A percentile compares a stretch with the other conserved stretches of the same genome.
These are phyloP conservation scores for Salarias fasciatus DNA, from an alignment of 2,797 vertebrate species.

Conservation along the genomic window DNA sequence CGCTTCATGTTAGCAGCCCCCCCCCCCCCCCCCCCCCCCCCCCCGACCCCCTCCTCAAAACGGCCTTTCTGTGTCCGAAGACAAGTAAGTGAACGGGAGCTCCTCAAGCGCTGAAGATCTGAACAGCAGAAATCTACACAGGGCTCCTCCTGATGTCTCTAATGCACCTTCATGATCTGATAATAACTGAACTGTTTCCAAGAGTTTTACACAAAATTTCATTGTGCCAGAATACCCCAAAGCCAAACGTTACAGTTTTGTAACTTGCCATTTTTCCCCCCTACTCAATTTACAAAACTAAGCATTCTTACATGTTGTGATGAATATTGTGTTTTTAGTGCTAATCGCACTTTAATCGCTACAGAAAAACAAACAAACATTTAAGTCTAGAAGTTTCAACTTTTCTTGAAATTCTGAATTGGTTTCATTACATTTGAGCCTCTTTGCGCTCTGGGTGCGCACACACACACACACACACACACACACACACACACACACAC, in stretches of 20 bases:
- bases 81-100: constrained; percentile 44
- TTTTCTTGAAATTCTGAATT: constrained; percentile 26
- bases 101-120: constrained; percentile 26
- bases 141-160: constrained; percentile 29
- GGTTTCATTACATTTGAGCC: constrained; percentile 40
- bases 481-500: constrained; percentile 24
- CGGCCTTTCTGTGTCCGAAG: constrained; percentile 47
- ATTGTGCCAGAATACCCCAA: constrained; percentile 22
- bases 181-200: constrained; percentile 27
- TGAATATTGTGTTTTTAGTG: constrained; percentile 3
- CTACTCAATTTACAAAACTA: constrained; percentile 20
- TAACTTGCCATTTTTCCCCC: too few species aligned
- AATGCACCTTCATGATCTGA: constrained; percentile 32
- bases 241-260: constrained; percentile 35
- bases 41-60: not conserved
- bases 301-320: constrained; percentile 1
- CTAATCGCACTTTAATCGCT: constrained; percentile 23
- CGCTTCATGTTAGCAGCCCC: constrained; percentile 58
- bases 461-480: constrained; percentile 27
- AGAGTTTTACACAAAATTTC: constrained; percentile 39
- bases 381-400: constrained; percentile 37
- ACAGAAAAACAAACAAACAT: too few species aligned
- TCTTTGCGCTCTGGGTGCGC: constrained; percentile 19
- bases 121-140: constrained; percentile 33
- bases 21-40: not conserved